Conservation (phyloP, 37 sponge, comb jelly and placozoan species). For the Chondrosia reniformis region DNA sequence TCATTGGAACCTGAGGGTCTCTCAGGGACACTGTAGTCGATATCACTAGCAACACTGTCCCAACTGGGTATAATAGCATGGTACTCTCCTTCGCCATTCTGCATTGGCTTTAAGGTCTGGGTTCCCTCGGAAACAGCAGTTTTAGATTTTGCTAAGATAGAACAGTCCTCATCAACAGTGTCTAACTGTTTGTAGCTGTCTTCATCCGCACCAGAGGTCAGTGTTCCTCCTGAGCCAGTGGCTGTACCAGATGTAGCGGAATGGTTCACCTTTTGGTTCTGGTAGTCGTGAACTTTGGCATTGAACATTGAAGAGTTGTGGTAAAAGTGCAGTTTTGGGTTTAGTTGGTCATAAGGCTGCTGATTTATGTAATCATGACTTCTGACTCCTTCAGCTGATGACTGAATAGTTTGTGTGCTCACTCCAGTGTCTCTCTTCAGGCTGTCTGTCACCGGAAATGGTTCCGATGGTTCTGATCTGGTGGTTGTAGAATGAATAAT, state of each 20-base stretch:
- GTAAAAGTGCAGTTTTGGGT: not conserved
- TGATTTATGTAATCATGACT: not conserved
- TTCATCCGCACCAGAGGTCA: not conserved
- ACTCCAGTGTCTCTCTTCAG: not conserved
- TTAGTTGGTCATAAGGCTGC: not conserved
- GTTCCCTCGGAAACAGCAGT: no score
- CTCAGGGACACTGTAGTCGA: no score
- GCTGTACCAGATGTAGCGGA: no score
- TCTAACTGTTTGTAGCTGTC: constrained; percentile 18
- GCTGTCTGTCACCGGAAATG: not conserved
- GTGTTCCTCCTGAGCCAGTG: not conserved
- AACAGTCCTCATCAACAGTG: not conserved
- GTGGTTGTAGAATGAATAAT: not conserved
- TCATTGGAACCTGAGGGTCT: no score
- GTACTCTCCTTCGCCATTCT: no score
- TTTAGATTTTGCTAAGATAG: not conserved
- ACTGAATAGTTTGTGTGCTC: no score
- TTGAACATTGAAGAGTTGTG: constrained; percentile 5
- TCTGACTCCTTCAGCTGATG: not conserved
- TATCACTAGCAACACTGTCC: no score
- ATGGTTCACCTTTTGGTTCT: not conserved
- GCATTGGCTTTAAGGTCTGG: no score
- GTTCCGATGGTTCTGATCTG: not conserved
- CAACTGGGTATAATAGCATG: no score
- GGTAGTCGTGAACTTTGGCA: not conserved